Percentiles rank a stretch among this genome's conserved stretches.
Conservation (phyloP, 2,113 vertebrate genomes). For the Physeter macrocephalus region DNA sequence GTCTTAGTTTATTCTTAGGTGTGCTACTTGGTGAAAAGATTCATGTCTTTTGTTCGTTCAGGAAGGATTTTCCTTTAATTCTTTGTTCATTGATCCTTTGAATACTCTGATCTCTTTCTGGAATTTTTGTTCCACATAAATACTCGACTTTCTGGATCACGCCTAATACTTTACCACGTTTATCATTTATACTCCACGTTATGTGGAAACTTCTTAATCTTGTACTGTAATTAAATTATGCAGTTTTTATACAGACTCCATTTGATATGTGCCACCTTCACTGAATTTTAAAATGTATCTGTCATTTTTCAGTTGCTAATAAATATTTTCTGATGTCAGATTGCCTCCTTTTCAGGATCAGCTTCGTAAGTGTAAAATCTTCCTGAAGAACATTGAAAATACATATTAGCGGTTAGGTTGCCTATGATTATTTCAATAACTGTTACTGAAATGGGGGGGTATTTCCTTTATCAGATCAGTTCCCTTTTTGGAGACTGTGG, state of each 20-base stretch:
- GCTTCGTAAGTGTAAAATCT: neutral
- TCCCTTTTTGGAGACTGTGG: neutral
- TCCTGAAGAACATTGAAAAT: neutral
- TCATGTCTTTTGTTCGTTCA: neutral
- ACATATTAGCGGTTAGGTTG: neutral
- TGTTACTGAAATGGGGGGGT: neutral
- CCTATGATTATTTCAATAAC: neutral
- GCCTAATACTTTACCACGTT: neutral
- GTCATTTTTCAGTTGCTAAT: conserved; percentile 8
- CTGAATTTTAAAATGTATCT: neutral
- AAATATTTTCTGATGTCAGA: neutral
- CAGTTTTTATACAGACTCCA: neutral
- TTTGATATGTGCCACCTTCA: neutral
- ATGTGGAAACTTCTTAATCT: neutral
- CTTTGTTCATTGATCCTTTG: neutral
- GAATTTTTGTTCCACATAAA: neutral
- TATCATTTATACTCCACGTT: neutral
- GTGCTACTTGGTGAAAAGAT: neutral
- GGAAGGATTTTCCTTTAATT: neutral
- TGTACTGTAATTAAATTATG: conserved; percentile 27
- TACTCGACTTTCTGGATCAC: neutral
- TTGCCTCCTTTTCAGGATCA: neutral
- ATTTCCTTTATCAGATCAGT: neutral
- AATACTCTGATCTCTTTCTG: neutral
- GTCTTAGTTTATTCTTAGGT: neutral